Conservation (phyloP, 1,140 invertebrate species). For the Parapsyche elsis region DNA sequence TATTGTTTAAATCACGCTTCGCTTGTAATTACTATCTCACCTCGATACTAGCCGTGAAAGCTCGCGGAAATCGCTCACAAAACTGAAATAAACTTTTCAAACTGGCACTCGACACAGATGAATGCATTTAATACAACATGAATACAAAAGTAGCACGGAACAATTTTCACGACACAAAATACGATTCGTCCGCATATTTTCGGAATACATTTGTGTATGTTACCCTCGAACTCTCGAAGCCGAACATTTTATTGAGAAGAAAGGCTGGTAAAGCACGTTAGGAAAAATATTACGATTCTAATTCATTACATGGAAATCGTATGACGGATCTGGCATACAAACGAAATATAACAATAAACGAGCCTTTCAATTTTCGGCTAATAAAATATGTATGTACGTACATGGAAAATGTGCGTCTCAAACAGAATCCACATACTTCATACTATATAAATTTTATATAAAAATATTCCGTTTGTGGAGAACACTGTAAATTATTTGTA, state of each 20-base stretch:
- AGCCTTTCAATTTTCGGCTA: neutral
- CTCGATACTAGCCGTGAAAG: neutral
- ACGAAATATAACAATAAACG: constrained; percentile 8
- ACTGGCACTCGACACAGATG: neutral
- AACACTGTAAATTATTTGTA: no score
- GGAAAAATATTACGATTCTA: neutral
- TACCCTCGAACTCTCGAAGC: no score
- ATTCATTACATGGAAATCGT: neutral
- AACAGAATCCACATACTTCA: no score
- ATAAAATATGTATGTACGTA: neutral
- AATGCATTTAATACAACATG: no score
- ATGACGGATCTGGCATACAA: neutral
- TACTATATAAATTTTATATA: no score
- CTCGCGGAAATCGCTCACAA: neutral
- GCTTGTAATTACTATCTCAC: constrained; percentile 28
- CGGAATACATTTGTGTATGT: neutral
- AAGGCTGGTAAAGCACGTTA: neutral
- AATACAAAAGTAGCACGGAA: no score
- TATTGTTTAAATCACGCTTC: constrained; percentile 23
- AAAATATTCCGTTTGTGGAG: no score
- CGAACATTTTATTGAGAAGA: neutral
- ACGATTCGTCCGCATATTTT: neutral
- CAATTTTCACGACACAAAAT: neutral
- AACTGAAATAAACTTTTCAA: neutral
- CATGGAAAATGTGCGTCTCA: neutral